Percentiles rank a stretch among this genome's conserved stretches.
Conservation (phyloP, 2,113 vertebrate genomes). For the Callipepla californica region DNA sequence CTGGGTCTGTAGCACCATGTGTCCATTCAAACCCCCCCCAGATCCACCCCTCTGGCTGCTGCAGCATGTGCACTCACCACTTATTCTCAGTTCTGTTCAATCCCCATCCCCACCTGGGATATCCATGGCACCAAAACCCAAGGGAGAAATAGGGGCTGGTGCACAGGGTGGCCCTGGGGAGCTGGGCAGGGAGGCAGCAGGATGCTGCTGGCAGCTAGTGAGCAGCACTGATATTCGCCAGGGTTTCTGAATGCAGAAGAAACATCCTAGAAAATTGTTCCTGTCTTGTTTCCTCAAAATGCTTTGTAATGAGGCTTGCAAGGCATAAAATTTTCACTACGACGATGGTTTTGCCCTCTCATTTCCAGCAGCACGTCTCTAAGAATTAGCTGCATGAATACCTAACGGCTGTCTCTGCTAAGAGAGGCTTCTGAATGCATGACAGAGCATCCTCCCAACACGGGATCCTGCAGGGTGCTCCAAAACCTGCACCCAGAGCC, state of each 20-base stretch:
- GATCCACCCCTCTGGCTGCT: not conserved
- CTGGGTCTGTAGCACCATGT: not conserved
- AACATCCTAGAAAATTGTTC: slow-evolving; percentile 9
- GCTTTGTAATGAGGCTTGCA: slow-evolving; percentile 6
- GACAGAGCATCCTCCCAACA: not conserved
- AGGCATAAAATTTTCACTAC: slow-evolving; percentile 40
- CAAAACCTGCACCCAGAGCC: not conserved
- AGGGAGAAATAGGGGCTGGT: not conserved
- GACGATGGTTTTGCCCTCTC: not conserved
- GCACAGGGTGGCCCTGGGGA: not conserved
- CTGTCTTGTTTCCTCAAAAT: not conserved
- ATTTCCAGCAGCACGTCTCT: not conserved
- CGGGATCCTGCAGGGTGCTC: not conserved
- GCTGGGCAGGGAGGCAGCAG: not conserved
- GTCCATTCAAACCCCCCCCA: not conserved
- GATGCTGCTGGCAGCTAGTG: not conserved
- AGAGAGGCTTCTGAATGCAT: not conserved
- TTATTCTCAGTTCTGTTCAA: not conserved
- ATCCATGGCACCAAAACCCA: not conserved
- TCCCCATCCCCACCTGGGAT: not conserved
- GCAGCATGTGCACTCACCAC: not conserved
- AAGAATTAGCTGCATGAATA: slow-evolving; percentile 60
- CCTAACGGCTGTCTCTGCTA: not conserved
- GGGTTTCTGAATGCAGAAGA: not conserved
- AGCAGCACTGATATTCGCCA: not conserved